Evolutionary conservation across 2,113 vertebrate genomes (phyloP), one percentile per base, ranked within the genome.

Genomic region (Cololabis saira): DNA sequence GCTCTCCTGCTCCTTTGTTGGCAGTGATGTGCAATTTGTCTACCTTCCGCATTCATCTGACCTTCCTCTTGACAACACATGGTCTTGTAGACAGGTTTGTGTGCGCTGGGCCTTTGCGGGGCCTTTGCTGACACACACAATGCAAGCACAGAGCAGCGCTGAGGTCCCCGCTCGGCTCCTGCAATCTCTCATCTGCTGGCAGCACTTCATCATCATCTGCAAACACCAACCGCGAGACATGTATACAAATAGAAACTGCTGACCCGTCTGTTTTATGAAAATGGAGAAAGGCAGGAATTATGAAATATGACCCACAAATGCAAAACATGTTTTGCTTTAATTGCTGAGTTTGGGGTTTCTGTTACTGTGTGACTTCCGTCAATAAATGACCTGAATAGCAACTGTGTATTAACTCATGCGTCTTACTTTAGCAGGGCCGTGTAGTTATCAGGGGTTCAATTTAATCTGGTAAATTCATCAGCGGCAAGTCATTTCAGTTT

Each of bases 201-300:
- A 78, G 65, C 61, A 67, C 67, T 79, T 76, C 79, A 82, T 79
- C 71, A 71, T 78, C 74, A 81, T 79, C 72, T 78, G 49, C 56
- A 80, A 37, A 67, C 44, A 40, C 41, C 56, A n/a, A 42, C 59
- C 55, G 60, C 33, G 48, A 64, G 40, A 33, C 71, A 65, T 49
- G 74, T 57, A 59, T 72, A 68, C 76, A 68, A 83, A 84, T 77
- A 80, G 54, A 89, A 93, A 91, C 40, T 71, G 90, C 87, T 88
- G 88, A 92, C 70, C 61, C 60, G 19, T 42, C 59, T 43, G 51
- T 70, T 82, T 75, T 56, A 55, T 58, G 53, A 42, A 44, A 47
- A 69, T 52, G 66, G 45, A 17, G n/a, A 53, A 76, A 67, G n/a
- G 15, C 42, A 66, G 67, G 22, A 64, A 78, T 81, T 57, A 51